Evolutionary conservation across 2,888 invertebrate genomes (phyloP), one percentile per base, ranked within the genome.

Genomic region (Thalpophila matura): DNA sequence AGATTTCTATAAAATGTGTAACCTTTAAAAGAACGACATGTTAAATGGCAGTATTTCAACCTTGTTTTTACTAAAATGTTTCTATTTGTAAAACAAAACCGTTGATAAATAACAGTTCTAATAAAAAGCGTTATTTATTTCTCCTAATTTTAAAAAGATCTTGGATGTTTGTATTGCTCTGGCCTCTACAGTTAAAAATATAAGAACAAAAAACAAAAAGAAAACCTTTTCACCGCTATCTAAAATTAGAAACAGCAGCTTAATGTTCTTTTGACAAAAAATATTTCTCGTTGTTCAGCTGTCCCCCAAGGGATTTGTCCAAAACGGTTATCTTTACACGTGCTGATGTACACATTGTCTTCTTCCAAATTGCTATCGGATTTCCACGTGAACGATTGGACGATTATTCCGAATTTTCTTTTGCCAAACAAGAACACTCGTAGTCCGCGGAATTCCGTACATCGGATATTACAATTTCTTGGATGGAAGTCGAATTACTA

Each of bases 371-470:
- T 60, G 45, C 43, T 70, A 71, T 73, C 63, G 29, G 24, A 61
- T 71, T 73, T 72, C 57, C 68, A 65, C 49, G 57, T 64, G 50
- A 77, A 64, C 61, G 59, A 50, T 66, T 72, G 45, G 12, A 56
- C 37, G 66, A 63, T 73, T 67, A 65, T 74, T 74, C 40, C 53
- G 47, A 74, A 73, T 66, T 63, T 65, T 65, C 60, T 67, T 69
- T 65, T 66, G 57, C 38, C 53, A 57, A 50, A 70, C 50, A 67
- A 64, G 50, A 54, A 43, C 33, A 33, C 47, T 60, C 10, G 24
- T 24, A 38, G 14, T 43, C 31, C 26, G 29, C 37, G 26, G 16
- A 31, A 40, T 51, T 22, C 45, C 50, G 43, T 57, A 62, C 29
- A 50, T 74, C 45, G 27, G 22, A 69, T 71, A 51, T 69, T 59